Evolutionary conservation across 2,113 vertebrate species (phyloP).

Genomic region (Periophthalmus modestus): DNA sequence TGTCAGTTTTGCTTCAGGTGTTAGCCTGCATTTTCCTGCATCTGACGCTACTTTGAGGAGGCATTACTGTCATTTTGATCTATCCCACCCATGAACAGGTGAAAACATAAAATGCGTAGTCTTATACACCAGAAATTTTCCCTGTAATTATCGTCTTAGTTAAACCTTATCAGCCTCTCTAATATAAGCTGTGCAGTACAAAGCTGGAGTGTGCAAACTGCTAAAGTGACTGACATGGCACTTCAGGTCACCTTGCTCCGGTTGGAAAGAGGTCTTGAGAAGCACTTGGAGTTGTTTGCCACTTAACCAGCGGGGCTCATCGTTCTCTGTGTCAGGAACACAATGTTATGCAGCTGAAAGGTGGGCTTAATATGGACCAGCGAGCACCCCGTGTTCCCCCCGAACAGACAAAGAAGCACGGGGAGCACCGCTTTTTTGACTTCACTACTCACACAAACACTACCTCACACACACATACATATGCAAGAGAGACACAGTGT

Average conservation of each 20-base stretch:
- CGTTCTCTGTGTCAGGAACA: slow-evolving; percentile 55
- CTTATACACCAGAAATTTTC: not conserved
- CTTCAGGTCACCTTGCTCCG: slow-evolving; percentile 58
- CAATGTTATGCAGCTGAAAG: slow-evolving; percentile 52
- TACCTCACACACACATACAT: slow-evolving; percentile 5
- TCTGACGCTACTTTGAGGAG: not conserved
- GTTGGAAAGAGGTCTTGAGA: slow-evolving; percentile 35
- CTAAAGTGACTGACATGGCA: slow-evolving; percentile 42
- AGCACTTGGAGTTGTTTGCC: slow-evolving; percentile 43
- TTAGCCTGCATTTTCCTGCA: not conserved
- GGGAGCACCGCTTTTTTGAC: slow-evolving; percentile 36
- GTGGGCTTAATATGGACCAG: slow-evolving; percentile 51
- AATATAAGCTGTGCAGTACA: not conserved
- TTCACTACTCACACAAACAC: slow-evolving; percentile 16
- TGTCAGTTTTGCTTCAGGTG: not conserved
- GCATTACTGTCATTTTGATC: not conserved
- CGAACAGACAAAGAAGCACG: slow-evolving; percentile 36
- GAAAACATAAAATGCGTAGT: not conserved
- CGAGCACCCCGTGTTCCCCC: slow-evolving; percentile 51
- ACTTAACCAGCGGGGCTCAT: slow-evolving; percentile 33
- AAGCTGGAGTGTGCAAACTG: slow-evolving; percentile 7
- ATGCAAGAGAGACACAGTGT: slow-evolving; percentile 41
- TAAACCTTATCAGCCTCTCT: not conserved
- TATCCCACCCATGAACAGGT: not conserved
- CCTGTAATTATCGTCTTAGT: not conserved